phyloP scores from a whole-genome alignment of 1,140 invertebrate species.

The Atopsyche davidsoni region DNA sequence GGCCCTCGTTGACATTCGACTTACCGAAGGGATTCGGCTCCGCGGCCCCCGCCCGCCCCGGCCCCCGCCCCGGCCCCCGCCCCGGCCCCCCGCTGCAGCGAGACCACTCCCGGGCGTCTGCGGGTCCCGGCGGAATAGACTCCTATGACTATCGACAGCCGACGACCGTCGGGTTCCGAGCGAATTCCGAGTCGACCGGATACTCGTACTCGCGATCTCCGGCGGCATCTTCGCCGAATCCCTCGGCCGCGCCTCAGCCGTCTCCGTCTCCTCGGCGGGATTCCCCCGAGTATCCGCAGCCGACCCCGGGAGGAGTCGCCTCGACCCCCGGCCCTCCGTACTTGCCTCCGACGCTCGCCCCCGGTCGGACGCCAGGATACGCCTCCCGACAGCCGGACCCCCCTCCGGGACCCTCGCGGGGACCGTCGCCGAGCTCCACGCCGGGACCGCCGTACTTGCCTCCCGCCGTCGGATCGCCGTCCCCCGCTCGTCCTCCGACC shows the following conservation, averaged over 20 bases:
- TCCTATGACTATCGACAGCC: neutral
- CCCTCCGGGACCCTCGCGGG: neutral
- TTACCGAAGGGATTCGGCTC: constrained; percentile 12
- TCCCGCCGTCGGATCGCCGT: neutral
- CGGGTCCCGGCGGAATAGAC: neutral
- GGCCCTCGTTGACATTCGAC: constrained; percentile 21
- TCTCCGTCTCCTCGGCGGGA: neutral
- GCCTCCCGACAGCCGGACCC: constrained; percentile 4
- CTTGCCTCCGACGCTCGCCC: constrained; percentile 1
- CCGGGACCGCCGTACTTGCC: constrained; percentile 14
- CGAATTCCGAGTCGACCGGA: no score
- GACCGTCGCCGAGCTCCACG: constrained; percentile 4
- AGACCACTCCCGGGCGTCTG: constrained; percentile 12
- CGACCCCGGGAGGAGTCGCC: no score
- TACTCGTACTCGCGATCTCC: no score
- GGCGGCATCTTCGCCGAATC: neutral
- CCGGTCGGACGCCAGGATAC: neutral
- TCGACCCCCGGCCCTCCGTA: constrained; percentile 15
- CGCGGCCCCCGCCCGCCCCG: constrained; percentile 1
- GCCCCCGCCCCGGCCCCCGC: constrained; percentile 7
- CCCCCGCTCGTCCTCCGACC: neutral
- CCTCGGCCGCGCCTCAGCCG: neutral
- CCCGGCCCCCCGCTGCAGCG: constrained; percentile 2
- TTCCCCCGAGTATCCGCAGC: no score
- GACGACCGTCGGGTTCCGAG: neutral